Evolutionary conservation across 64 coral and sea anemone species (phyloP), one percentile per base, ranked within the genome.

Genomic region (Montipora cactus): DNA sequence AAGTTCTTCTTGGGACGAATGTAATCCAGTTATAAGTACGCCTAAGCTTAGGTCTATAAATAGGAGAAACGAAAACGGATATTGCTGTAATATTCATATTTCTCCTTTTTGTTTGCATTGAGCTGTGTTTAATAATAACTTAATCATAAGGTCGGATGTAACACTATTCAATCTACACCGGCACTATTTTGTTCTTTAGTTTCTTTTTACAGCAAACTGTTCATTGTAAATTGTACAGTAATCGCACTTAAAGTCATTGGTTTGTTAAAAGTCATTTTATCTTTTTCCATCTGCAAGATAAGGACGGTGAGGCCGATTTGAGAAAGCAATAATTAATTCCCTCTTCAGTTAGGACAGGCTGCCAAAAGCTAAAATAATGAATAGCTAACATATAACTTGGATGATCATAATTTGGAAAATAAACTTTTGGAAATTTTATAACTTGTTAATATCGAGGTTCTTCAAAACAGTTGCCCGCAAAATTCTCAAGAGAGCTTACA

Each of bases 121-220:
- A 76, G 78, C 16, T 50, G 84, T 85, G 89, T 95, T 81, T 95
- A 95, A 95, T 95, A 90, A 95, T 95, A 90, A 95, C 77, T 95
- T 95, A 95, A 95, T 95, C 93, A 86, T 55, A 68, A 25, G 79
- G 67, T 50, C 93, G 93, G 88, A 95, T 95, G 88, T 95, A 90
- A 95, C 88, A 86, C 79, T 95, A 47, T 86, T 86, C 66, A 86
- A 86, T 86, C 67, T 86, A 71, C 66, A 86, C 82, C 66, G 68
- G 46, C 44, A 50, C 50, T 21, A 72, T 86, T 86, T 71, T 72
- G 66, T 86, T 71, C 82, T 71, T 50, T 12, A 70, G 64, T 86
- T 72, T 45, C 47, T 67, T 84, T 67, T 46, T 67, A 21, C 61
- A 68, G 81, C 22, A 86, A 44, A 15, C 71, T 22, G 37, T 70